phyloP scores from a whole-genome alignment of 2,888 invertebrate genomes.

The Rhyacophila evoluta region DNA sequence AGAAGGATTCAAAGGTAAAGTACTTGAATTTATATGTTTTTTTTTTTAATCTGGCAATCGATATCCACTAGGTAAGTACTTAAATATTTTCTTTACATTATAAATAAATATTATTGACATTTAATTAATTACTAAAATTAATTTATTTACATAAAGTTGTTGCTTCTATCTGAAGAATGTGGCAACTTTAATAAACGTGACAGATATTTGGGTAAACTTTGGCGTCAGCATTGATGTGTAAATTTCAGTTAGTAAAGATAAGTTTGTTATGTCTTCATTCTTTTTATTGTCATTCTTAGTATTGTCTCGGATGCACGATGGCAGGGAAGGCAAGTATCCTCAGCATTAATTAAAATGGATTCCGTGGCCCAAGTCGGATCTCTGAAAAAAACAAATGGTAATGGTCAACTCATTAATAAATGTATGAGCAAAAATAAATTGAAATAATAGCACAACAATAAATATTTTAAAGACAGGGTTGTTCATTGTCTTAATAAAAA shows the following conservation, averaged over 20 bases:
- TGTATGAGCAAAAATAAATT: no score
- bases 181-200: not conserved
- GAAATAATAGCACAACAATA: no score
- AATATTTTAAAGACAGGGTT: no score
- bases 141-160: not conserved
- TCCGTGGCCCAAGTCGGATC: conserved; percentile 41
- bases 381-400: conserved; percentile 36
- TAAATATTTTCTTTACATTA: conserved; percentile 25
- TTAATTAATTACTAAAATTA: not conserved
- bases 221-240: not conserved
- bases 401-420: not conserved
- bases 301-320: not conserved
- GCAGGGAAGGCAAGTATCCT: not conserved
- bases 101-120: conserved; percentile 2
- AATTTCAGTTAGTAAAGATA: conserved; percentile 22
- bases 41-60: not conserved
- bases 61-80: not conserved
- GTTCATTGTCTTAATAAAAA: no score
- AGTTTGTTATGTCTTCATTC: not conserved
- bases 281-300: not conserved
- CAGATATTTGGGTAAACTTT: not conserved
- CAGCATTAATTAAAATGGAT: conserved; percentile 42
- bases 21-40: not conserved
- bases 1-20: not conserved
- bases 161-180: not conserved